Conservation (phyloP, 1,140 invertebrate species). For the Cydia strobilella region DNA sequence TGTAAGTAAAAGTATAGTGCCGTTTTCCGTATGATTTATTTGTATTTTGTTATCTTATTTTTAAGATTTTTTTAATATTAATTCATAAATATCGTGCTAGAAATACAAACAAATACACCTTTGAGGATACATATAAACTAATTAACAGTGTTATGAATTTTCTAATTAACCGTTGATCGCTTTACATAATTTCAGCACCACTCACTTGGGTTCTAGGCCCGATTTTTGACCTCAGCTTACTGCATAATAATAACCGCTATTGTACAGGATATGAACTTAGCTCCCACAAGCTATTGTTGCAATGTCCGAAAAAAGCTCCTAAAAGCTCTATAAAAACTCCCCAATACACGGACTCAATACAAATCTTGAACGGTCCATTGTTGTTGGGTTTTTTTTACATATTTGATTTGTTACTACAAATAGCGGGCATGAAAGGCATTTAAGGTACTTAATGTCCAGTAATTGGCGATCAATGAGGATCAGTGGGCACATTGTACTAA, state of each 20-base stretch:
- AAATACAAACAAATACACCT: no score
- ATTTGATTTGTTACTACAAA: constrained; percentile 79
- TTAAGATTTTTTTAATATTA: no score
- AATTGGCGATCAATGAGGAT: constrained; percentile 80
- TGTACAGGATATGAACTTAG: constrained; percentile 48
- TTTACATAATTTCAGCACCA: background rate
- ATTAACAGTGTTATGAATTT: no score
- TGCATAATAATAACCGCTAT: constrained; percentile 42
- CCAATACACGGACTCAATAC: constrained; percentile 58
- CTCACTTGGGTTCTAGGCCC: background rate
- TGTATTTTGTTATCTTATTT: no score
- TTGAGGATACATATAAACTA: no score
- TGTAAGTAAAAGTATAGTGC: no score
- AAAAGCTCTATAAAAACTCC: constrained; percentile 68
- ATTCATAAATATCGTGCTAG: no score
- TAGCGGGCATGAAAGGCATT: constrained; percentile 74
- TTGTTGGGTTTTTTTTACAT: constrained; percentile 65
- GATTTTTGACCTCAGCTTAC: constrained; percentile 42
- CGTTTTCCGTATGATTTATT: no score
- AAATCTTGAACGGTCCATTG: constrained; percentile 72
- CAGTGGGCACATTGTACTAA: constrained; percentile 78
- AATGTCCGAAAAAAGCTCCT: constrained; percentile 63
- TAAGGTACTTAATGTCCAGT: constrained; percentile 80
- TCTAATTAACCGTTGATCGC: no score
- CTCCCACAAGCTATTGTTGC: constrained; percentile 59